phyloP scores from a whole-genome alignment of 2,113 vertebrate species.

The Malurus melanocephalus region DNA sequence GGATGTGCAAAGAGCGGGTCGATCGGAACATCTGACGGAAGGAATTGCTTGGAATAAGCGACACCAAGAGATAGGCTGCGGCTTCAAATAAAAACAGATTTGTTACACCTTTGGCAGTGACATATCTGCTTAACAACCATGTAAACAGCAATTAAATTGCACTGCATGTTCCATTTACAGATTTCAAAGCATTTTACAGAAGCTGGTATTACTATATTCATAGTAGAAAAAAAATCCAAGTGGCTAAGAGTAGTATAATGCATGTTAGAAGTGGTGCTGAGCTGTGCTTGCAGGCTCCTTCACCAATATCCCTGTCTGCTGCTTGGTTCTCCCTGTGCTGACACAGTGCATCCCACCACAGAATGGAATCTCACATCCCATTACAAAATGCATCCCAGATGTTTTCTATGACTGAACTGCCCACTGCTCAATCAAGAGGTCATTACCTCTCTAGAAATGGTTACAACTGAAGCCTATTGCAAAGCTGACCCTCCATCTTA shows the following conservation, averaged over 20 bases:
- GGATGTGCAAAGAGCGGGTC: slow-evolving; percentile 94
- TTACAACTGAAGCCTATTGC: neutral
- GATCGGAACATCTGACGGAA: slow-evolving; percentile 99
- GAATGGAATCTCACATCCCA: neutral
- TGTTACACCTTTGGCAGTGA: slow-evolving; percentile 28
- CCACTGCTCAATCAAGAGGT: neutral
- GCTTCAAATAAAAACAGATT: slow-evolving; percentile 76
- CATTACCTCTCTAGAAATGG: neutral
- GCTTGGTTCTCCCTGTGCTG: neutral
- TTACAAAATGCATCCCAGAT: neutral
- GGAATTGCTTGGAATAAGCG: slow-evolving; percentile 98
- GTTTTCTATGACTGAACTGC: neutral
- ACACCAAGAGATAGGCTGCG: slow-evolving; percentile 97
- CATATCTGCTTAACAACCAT: neutral
- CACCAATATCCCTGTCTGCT: neutral
- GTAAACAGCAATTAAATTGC: neutral
- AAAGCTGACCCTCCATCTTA: neutral
- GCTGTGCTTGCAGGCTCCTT: neutral
- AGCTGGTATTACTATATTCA: neutral
- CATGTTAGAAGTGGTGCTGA: neutral
- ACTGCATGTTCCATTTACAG: neutral
- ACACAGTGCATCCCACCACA: neutral
- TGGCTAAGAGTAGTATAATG: neutral
- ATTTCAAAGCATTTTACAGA: neutral
- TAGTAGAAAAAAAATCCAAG: neutral